These are phyloP conservation scores for Malthinus seriepunctatus DNA, from an alignment of 2,888 invertebrate species.

Conservation along the genomic window DNA sequence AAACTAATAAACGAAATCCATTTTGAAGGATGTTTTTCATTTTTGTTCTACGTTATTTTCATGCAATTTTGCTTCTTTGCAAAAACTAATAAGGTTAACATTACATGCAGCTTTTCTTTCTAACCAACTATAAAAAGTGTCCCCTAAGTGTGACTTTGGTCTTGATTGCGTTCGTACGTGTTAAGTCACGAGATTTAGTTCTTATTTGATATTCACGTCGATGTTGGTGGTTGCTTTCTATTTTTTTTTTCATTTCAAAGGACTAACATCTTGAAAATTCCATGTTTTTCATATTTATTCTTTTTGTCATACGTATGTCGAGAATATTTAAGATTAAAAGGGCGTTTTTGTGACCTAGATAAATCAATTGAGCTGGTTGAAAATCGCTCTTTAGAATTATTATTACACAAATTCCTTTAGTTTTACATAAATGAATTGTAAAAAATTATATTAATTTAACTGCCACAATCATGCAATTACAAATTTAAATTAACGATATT, in stretches of 20 bases:
- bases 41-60: not conserved
- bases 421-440: too few species aligned
- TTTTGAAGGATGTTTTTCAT: not conserved
- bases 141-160: conserved; percentile 25
- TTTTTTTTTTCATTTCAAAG: conserved; percentile 33
- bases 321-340: conserved; percentile 35
- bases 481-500: too few species aligned
- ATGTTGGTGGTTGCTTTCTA: conserved; percentile 18
- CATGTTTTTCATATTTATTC: conserved; percentile 34
- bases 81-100: conserved; percentile 21
- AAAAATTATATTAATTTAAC: too few species aligned
- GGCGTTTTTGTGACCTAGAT: conserved; percentile 22
- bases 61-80: conserved; percentile 21
- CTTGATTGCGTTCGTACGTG: conserved; percentile 29
- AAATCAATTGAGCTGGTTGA: conserved; percentile 12
- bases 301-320: conserved; percentile 34
- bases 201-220: conserved; percentile 29
- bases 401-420: too few species aligned
- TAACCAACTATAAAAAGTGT: conserved; percentile 24
- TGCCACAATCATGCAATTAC: too few species aligned
- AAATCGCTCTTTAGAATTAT: too few species aligned
- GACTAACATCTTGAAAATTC: conserved; percentile 36
- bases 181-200: conserved; percentile 28
- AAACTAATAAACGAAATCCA: too few species aligned
- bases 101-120: conserved; percentile 25